Base-by-base conservation (phyloP, 2,797 vertebrate genomes). In the Huso huso region DNA sequence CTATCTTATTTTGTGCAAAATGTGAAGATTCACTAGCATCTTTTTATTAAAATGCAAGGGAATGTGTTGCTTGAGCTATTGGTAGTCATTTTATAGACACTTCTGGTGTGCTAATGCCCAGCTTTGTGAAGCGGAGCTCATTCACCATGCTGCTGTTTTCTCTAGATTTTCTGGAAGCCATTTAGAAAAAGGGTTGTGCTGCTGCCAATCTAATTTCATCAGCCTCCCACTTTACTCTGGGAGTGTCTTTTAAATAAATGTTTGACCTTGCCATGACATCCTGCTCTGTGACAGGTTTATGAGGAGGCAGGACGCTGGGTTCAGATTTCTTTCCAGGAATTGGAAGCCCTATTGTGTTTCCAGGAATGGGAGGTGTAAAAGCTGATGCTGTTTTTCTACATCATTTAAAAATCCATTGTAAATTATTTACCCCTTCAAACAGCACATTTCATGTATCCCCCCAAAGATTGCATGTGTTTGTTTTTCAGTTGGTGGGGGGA, bases 201-300 rank as follows among this genome's bases (percentile, higher is more conserved):
- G 65, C 66, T 62, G 64, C n/a, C 48, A 12, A 48, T 52, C 65
- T 55, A 64, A 68, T 68, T 68, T 37, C 15, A 49, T 61, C 65
- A 8, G 52, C 53, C 65, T 50, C 62, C 49, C 53, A 57, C n/a
- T 48, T 48, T 58, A 37, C 65, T 63, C 68, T 60, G 58, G 12
- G 53, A 51, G 65, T 48, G 50, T 11, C 48, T 49, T 49, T 18
- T 60, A 18, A 64, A 67, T 72, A 74, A 78, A 77, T 73, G 78
- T 74, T 78, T 83, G 79, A 84, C 79, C 78, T 79, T 71, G 79
- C 70, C 70, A 75, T 80, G 80, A 78, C 75, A 68, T 84, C 76
- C 79, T 77, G 77, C 77, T 7, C 48, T 70, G 74, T 76, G 76
- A 76, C 79, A 83, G 74, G 79, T 88, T 77, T 86, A 82, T 68